Percentiles rank a stretch among this genome's conserved stretches.
Evolutionary conservation across 2,888 invertebrate species (phyloP).

Genomic region (Boloria euphrosyne): DNA sequence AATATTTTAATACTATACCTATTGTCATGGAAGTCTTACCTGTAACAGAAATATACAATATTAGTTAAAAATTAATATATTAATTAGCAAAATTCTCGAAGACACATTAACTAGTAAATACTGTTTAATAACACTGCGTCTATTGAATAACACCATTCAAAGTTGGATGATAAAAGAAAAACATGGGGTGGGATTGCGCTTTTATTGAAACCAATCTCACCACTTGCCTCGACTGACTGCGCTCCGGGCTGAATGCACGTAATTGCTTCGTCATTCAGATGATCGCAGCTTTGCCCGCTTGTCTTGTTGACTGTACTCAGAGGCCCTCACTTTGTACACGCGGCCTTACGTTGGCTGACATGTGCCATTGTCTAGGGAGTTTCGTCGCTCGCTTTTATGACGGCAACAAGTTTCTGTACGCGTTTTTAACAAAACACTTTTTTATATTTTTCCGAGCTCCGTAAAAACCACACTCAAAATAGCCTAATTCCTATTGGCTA

Average conservation of each 20-base stretch:
- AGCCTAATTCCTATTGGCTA: conserved; percentile 46
- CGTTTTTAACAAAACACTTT: conserved; percentile 44
- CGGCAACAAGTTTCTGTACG: conserved; percentile 59
- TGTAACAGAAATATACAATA: background rate
- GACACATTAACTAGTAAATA: conserved; percentile 37
- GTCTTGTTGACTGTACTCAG: conserved; percentile 74
- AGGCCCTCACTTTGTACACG: conserved; percentile 68
- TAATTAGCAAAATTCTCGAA: conserved; percentile 25
- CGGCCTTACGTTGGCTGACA: conserved; percentile 66
- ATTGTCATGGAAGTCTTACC: background rate
- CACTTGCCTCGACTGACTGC: conserved; percentile 77
- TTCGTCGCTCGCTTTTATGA: conserved; percentile 60
- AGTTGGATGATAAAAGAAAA: conserved; percentile 78
- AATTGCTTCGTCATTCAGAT: conserved; percentile 81
- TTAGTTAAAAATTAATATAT: background rate
- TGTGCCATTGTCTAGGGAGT: conserved; percentile 65
- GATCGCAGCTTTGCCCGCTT: conserved; percentile 71
- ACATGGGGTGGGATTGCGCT: conserved; percentile 77
- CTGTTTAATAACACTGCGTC: conserved; percentile 45
- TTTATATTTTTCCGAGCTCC: conserved; percentile 41
- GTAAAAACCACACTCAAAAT: conserved; percentile 41
- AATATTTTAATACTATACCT: background rate
- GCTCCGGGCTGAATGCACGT: conserved; percentile 73
- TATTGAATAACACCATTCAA: conserved; percentile 73
- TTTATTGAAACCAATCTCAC: conserved; percentile 81